Percentiles rank a stretch among this genome's conserved stretches.
phyloP scores from a whole-genome alignment of 2,113 vertebrate genomes.

The Misgurnus anguillicaudatus region DNA sequence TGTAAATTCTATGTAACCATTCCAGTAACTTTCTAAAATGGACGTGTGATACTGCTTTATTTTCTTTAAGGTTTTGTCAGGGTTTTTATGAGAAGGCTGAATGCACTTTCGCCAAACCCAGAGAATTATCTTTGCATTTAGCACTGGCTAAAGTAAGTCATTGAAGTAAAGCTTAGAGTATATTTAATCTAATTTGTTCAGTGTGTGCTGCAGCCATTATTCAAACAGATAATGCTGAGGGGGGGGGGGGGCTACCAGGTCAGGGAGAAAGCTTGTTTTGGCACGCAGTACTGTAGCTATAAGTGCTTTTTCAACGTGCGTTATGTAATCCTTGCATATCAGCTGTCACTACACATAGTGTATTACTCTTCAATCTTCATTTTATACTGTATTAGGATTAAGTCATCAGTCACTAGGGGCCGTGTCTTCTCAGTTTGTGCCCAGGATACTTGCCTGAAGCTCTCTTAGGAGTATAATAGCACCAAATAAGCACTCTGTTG shows the following conservation, averaged over 20 bases:
- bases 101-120: too few relatives aligned
- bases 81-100: too few relatives aligned
- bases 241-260: not conserved
- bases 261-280: not conserved
- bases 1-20: too few relatives aligned
- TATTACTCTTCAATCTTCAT: not conserved
- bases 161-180: not conserved
- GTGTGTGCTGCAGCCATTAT: not conserved
- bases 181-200: not conserved
- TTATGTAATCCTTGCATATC: conserved; percentile 12
- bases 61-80: too few relatives aligned
- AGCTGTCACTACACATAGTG: not conserved
- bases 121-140: too few relatives aligned
- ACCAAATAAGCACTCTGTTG: conserved; percentile 55
- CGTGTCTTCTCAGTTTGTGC: conserved; percentile 1
- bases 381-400: not conserved
- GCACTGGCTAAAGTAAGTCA: too few relatives aligned
- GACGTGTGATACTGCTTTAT: too few relatives aligned
- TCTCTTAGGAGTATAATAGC: conserved; percentile 24
- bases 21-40: too few relatives aligned
- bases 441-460: conserved; percentile 16
- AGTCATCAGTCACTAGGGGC: not conserved
- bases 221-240: not conserved
- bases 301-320: not conserved
- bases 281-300: not conserved